These are phyloP conservation scores for Luperina testacea DNA, from an alignment of 2,888 invertebrate genomes.

Conservation along the genomic window DNA sequence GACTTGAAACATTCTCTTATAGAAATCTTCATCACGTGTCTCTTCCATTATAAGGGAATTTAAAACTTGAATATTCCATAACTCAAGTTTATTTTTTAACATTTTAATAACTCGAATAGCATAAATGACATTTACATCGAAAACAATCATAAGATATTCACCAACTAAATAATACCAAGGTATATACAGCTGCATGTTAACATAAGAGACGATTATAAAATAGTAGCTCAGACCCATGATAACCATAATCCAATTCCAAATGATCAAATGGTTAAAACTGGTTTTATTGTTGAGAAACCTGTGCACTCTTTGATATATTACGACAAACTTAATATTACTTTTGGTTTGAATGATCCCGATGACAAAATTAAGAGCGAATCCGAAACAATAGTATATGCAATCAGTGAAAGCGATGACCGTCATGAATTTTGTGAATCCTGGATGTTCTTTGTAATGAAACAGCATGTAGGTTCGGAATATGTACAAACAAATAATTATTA, in stretches of 20 bases:
- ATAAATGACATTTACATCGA: constrained; percentile 20
- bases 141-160: neutral
- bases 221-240: neutral
- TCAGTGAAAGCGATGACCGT: neutral
- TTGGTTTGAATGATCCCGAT: constrained; percentile 1
- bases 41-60: neutral
- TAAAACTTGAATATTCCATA: constrained; percentile 12
- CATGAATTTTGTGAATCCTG: neutral
- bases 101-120: neutral
- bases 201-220: neutral
- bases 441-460: neutral
- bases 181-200: neutral
- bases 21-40: neutral
- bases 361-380: constrained; percentile 8
- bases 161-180: neutral
- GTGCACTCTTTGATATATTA: constrained; percentile 18
- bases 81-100: constrained; percentile 15
- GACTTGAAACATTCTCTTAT: constrained; percentile 29
- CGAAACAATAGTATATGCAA: neutral
- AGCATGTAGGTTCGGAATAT: neutral
- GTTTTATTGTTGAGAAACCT: constrained; percentile 14
- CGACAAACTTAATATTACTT: constrained; percentile 11
- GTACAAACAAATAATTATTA: neutral
- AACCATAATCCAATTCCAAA: constrained; percentile 26
- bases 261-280: neutral